Base-by-base conservation (phyloP, 2,888 invertebrate species). In the Hydrotaea diabolus region DNA sequence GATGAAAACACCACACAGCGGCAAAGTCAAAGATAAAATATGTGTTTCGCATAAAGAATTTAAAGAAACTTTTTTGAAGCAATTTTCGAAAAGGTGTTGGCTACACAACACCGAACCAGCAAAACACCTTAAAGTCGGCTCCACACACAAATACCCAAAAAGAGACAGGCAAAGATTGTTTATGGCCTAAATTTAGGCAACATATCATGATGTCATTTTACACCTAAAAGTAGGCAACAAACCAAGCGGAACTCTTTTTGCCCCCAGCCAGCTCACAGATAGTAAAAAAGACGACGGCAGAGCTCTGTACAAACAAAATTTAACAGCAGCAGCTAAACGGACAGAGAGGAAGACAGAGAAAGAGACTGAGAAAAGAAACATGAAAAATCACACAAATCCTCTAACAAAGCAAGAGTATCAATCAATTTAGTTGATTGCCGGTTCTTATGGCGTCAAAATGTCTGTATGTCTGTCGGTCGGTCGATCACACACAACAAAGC, bases 391-490 rank as follows among this genome's bases (percentile, higher is more conserved):
- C 19, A 59, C 26, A 59, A 59, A 59, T 26, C 13, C 26, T 59
- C 59, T 4, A 15, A 59, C 59, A 59, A 59, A 59, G 59, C 59
- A 43, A 39, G 64, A 79, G 43, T 53, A 77, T 64, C 66, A 77
- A 69, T 77, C 81, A 74, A 66, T 82, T 73, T 77, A 5, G n/a
- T 69, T 77, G 77, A 77, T 77, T 77, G 66, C 43, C 43, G 31
- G 72, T 62, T 72, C 62, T 76, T 76, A 21, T n/a, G 77, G 53
- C 77, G 74, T 77, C 77, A 74, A 49, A 77, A 76, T 59, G 80
- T 77, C 72, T 73, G 43, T 59, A 5, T 59, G 26, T 13, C 59
- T 21, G 26, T 26, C 59, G 15, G 4, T 43, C 0, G 43, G 15
- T 36, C 39, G 15, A 3, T 8, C 21, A 66, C 17, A 39, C 21